phyloP scores from a whole-genome alignment of 2,888 invertebrate species.

The Thereva nobilitata region DNA sequence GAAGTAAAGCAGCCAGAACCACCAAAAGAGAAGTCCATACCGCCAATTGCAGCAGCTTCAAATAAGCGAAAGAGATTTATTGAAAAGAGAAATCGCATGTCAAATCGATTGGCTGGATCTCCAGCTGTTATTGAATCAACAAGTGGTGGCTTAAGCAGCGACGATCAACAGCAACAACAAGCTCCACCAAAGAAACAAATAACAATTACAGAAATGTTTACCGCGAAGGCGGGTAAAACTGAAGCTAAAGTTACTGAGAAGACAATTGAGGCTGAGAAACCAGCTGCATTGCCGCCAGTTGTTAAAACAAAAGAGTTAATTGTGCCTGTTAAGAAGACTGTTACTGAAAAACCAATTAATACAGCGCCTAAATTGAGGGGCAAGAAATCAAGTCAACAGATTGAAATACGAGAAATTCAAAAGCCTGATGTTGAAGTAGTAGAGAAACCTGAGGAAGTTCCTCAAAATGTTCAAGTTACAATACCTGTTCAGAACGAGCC shows the following conservation, averaged over 20 bases:
- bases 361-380: conserved; percentile 54
- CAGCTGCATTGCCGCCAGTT: conserved; percentile 8
- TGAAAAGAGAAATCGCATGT: conserved; percentile 37
- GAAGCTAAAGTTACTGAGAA: conserved; percentile 45
- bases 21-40: conserved; percentile 21
- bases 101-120: conserved; percentile 38
- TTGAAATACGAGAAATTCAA: conserved; percentile 45
- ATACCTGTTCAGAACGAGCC: neutral
- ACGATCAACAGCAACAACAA: conserved; percentile 39
- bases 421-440: conserved; percentile 49
- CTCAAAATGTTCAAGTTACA: neutral
- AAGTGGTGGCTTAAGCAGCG: conserved; percentile 28
- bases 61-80: conserved; percentile 40
- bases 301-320: conserved; percentile 29
- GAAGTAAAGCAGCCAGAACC: neutral
- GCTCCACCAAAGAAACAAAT: conserved; percentile 49
- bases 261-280: conserved; percentile 18
- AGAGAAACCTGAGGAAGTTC: neutral
- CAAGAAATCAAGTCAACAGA: conserved; percentile 49
- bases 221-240: conserved; percentile 44
- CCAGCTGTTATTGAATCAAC: conserved; percentile 32
- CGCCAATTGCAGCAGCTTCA: conserved; percentile 2
- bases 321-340: conserved; percentile 21
- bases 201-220: conserved; percentile 57
- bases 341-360: conserved; percentile 51